A percentile compares a stretch with the other conserved stretches of the same genome.
These are phyloP conservation scores for Octodon degus DNA, from an alignment of 2,113 vertebrate species.

Conservation along the genomic window DNA sequence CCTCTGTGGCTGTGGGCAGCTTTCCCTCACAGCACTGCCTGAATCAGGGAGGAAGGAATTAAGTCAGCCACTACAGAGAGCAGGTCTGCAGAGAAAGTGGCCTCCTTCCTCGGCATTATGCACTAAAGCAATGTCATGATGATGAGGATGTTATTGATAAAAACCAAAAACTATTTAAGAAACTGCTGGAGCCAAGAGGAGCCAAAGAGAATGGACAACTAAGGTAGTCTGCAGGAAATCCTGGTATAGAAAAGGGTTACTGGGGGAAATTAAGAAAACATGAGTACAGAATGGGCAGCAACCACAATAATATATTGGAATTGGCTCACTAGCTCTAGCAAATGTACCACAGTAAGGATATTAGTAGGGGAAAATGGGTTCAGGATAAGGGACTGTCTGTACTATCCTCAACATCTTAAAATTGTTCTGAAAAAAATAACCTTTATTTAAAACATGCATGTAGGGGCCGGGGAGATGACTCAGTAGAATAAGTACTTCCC, in stretches of 20 bases:
- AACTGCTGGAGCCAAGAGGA: not conserved
- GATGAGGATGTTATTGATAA: not conserved
- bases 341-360: not conserved
- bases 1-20: not conserved
- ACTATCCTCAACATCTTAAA: not conserved
- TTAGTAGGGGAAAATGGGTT: no score
- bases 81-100: no score
- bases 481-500: no score
- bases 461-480: no score
- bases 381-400: not conserved
- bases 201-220: not conserved
- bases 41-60: not conserved
- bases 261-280: not conserved
- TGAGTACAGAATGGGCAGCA: fast-evolving
- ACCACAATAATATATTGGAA: not conserved
- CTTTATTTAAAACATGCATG: not conserved
- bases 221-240: fast-evolving
- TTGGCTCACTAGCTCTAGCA: not conserved
- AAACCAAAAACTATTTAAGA: not conserved
- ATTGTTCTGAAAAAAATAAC: not conserved
- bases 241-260: not conserved
- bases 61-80: not conserved
- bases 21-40: not conserved
- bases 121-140: no score
- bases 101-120: not conserved